Conservation (phyloP, 2,888 invertebrate genomes). For the Brenthis hecate region DNA sequence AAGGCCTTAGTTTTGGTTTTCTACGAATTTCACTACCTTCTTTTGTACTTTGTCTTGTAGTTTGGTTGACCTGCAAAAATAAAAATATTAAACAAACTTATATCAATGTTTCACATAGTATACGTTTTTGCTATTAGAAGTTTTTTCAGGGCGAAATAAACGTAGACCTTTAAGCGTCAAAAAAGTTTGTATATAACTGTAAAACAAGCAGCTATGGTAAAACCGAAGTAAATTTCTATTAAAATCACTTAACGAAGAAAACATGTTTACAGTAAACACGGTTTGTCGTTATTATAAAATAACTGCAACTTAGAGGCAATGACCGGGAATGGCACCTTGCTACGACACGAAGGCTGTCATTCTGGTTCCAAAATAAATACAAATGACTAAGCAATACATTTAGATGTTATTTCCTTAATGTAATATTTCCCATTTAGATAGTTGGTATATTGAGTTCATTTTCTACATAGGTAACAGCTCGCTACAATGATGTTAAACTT, state of each 20-base stretch:
- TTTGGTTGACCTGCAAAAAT: conserved; percentile 55
- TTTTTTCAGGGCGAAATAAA: conserved; percentile 9
- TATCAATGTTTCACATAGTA: background rate
- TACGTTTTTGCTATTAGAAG: background rate
- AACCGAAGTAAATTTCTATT: conserved; percentile 27
- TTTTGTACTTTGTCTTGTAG: conserved; percentile 60
- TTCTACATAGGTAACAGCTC: background rate
- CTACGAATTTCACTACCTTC: conserved; percentile 66
- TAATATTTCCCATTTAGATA: conserved; percentile 2
- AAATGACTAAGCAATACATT: conserved; percentile 15
- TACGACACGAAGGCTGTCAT: conserved; percentile 61
- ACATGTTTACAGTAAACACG: conserved; percentile 66
- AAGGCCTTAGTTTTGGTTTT: conserved; percentile 69
- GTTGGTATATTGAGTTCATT: background rate
- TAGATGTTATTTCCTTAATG: conserved; percentile 9
- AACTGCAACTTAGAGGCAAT: conserved; percentile 78
- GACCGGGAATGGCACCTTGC: conserved; percentile 66
- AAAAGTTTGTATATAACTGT: conserved; percentile 28
- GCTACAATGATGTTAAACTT: too few relatives aligned
- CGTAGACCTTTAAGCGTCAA: background rate
- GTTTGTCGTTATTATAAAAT: conserved; percentile 70
- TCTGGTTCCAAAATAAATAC: conserved; percentile 70
- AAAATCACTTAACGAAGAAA: conserved; percentile 43
- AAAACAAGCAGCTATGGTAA: conserved; percentile 24
- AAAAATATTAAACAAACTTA: background rate